Conservation (phyloP, 2,113 vertebrate species). For the Australoheros scitulus region DNA sequence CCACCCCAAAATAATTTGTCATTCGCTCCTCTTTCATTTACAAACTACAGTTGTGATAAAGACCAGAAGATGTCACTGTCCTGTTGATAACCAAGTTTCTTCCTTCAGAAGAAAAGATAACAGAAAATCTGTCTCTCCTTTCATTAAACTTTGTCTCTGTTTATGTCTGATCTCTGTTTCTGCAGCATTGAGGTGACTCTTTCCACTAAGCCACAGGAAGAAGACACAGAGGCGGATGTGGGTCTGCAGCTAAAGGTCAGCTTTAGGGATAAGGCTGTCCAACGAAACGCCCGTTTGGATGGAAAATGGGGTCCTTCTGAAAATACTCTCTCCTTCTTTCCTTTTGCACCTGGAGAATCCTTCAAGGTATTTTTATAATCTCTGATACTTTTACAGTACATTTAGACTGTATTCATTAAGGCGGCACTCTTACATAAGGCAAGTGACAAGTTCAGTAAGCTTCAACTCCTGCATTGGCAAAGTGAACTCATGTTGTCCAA, state of each 20-base stretch:
- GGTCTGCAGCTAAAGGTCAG: slow-evolving; percentile 85
- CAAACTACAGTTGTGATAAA: neutral
- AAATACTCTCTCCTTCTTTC: slow-evolving; percentile 87
- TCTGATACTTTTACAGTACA: no score
- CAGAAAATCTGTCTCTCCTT: neutral
- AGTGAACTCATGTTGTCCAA: neutral
- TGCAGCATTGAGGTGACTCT: slow-evolving; percentile 86
- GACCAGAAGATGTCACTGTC: slow-evolving; percentile 56
- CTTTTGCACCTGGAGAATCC: slow-evolving; percentile 85
- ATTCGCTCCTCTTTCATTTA: neutral
- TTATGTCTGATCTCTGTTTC: neutral
- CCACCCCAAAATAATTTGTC: neutral
- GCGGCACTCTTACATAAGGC: no score
- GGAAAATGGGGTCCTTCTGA: slow-evolving; percentile 88
- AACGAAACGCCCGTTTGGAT: slow-evolving; percentile 84
- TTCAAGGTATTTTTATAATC: slow-evolving; percentile 84
- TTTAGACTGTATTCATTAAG: no score
- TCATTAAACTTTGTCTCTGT: neutral
- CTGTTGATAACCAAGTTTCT: neutral
- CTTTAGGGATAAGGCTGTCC: slow-evolving; percentile 85
- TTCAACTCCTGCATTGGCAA: neutral
- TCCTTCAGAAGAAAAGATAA: neutral
- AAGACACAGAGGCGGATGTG: slow-evolving; percentile 81
- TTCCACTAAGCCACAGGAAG: slow-evolving; percentile 78
- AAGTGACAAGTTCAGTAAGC: neutral